Conservation (phyloP, 35 echinoderm and acorn worm species). For the Patiria miniata region DNA sequence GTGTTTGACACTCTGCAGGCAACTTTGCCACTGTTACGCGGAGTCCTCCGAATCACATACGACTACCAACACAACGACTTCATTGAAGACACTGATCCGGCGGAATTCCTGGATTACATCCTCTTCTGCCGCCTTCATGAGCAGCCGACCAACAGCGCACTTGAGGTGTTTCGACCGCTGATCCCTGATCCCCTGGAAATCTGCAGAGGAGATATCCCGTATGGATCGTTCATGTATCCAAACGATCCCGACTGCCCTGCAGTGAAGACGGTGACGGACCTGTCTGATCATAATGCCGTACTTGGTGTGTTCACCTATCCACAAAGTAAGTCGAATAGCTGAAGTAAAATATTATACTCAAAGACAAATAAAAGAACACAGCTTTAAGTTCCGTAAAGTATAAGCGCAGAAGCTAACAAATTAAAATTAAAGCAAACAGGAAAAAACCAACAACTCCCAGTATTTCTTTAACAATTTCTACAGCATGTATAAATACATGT, state of each 20-base stretch:
- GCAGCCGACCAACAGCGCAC: constrained; percentile 41
- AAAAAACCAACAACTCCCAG: too few species aligned
- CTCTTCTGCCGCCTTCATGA: constrained; percentile 58
- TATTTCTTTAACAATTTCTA: too few species aligned
- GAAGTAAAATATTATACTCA: too few species aligned
- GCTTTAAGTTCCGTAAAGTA: too few species aligned
- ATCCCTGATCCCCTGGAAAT: constrained; percentile 43
- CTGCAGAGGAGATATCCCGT: constrained; percentile 54
- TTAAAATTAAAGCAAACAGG: too few species aligned
- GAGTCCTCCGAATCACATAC: constrained; percentile 58
- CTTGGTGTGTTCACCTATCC: constrained; percentile 59
- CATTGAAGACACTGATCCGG: background rate
- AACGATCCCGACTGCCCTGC: constrained; percentile 30
- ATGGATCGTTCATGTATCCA: constrained; percentile 27
- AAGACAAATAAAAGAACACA: too few species aligned
- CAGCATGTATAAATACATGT: too few species aligned
- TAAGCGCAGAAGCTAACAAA: too few species aligned
- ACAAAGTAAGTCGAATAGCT: too few species aligned
- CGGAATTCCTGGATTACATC: constrained; percentile 77
- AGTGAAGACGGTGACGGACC: constrained; percentile 35
- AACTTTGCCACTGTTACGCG: constrained; percentile 47
- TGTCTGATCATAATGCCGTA: constrained; percentile 89
- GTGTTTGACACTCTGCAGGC: constrained; percentile 59
- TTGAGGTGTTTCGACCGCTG: constrained; percentile 60
- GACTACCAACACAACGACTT: constrained; percentile 70